Percentiles rank a stretch among this genome's conserved stretches.
These are phyloP conservation scores for Tychaedon coryphoeus DNA, from an alignment of 2,113 vertebrate genomes.

Conservation along the genomic window DNA sequence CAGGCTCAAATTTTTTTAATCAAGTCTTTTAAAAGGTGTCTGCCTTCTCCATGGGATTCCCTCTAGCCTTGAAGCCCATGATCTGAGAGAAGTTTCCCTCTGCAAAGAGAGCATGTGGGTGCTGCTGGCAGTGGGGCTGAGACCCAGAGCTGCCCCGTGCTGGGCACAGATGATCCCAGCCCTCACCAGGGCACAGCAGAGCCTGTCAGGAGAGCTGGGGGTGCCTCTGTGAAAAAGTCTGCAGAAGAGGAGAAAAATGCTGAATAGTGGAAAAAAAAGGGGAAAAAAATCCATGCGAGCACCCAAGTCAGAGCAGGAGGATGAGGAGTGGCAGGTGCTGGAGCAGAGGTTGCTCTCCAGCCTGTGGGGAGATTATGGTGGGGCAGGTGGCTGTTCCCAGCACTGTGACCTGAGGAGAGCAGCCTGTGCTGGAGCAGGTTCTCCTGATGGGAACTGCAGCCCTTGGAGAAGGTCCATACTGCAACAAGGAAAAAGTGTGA, in stretches of 20 bases:
- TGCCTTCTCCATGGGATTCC: background rate
- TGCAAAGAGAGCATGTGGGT: background rate
- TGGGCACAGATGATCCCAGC: rapidly evolving
- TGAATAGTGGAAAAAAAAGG: background rate
- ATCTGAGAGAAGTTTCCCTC: background rate
- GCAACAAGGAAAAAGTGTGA: background rate
- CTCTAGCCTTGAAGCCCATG: background rate
- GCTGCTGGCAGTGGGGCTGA: background rate
- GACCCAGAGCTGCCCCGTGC: rapidly evolving
- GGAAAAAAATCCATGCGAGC: background rate
- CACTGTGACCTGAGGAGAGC: background rate
- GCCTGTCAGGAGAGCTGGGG: background rate
- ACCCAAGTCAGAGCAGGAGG: background rate
- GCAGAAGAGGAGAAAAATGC: background rate
- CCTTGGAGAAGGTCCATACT: background rate
- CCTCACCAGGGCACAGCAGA: background rate
- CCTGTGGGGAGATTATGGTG: background rate
- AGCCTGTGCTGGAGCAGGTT: background rate
- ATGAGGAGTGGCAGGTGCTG: background rate
- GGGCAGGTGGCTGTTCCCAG: background rate
- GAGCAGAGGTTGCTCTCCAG: background rate
- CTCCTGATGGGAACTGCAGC: background rate
- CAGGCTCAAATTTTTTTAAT: background rate
- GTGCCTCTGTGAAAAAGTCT: rapidly evolving
- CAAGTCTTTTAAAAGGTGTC: background rate